Evolutionary conservation across 2,797 vertebrate genomes (phyloP), one percentile per base, ranked within the genome.

Genomic region (Tadarida brasiliensis): DNA sequence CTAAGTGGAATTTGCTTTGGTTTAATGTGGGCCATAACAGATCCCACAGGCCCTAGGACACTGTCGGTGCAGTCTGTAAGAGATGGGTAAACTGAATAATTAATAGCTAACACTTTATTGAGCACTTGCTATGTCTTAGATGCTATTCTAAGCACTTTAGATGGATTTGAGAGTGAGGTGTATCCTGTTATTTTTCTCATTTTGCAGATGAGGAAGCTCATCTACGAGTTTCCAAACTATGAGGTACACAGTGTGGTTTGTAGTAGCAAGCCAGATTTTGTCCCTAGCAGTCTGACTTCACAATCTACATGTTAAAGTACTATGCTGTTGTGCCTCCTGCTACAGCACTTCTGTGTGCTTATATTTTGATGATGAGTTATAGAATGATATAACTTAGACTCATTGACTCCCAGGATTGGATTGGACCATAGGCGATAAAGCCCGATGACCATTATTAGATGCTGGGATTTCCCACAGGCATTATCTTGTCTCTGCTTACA

Each of bases 151-250:
- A 94, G 24, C 33, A 33, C 74, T 47, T 82, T 28, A 49, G 68
- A 56, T 84, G 22, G 30, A 54, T 95, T 91, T 94, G 87, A 22
- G 63, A 61, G 24, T 77, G 17, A 80, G 16, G 7, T 67, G 24
- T 71, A 39, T 49, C 4, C 24, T 65, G 22, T 39, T 70, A 47
- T n/a, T 90, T 76, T 83, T 85, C 68, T 76, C 65, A 51, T 74
- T 84, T 68, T 87, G 10, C 30, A 74, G 73, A 63, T 78, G 35
- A 86, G 67, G 65, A 94, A 91, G 89, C 83, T 71, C n/a, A 51
- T 33, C 19, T 49, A n/a, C 24, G 30, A 47, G 5, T 51, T 83
- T 33, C 30, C 44, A 26, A 35, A 68, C 22, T 51, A 51, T 35
- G 88, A 97, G 76, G 78, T 71, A 73, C 2, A 61, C 12, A 51